Conservation (phyloP, 2,797 vertebrate genomes). For the Sebastes cheni region DNA sequence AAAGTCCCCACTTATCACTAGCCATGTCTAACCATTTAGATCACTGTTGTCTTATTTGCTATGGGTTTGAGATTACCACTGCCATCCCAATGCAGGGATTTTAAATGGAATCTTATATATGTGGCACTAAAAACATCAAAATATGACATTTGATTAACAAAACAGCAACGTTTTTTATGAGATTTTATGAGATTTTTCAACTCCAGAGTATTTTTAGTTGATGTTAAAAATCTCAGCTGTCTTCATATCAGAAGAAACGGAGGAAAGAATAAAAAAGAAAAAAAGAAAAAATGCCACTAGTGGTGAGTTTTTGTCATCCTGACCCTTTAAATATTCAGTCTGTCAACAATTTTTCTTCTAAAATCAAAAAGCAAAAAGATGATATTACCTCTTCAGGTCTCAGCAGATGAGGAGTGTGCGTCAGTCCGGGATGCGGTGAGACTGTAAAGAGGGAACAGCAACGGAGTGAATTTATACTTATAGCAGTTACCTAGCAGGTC, state of each 20-base stretch:
- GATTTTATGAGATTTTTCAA: fast-evolving
- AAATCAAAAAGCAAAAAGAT: not conserved
- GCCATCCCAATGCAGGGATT: too few species aligned
- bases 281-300: not conserved
- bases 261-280: not conserved
- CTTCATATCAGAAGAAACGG: not conserved
- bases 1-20: too few species aligned
- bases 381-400: not conserved
- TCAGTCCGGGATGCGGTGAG: not conserved
- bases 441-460: not conserved
- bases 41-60: too few species aligned
- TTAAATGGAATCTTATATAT: too few species aligned
- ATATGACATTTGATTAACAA: too few species aligned
- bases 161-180: too few species aligned
- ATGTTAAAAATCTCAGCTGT: too few species aligned
- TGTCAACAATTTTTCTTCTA: not conserved
- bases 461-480: not conserved
- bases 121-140: too few species aligned
- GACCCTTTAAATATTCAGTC: not conserved
- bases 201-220: fast-evolving
- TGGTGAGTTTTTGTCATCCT: not conserved
- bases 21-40: too few species aligned
- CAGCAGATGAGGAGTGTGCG: not conserved
- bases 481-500: not conserved
- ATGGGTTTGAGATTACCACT: too few species aligned